Evolutionary conservation across 2,113 vertebrate genomes (phyloP).

Genomic region (Marmota monax): DNA sequence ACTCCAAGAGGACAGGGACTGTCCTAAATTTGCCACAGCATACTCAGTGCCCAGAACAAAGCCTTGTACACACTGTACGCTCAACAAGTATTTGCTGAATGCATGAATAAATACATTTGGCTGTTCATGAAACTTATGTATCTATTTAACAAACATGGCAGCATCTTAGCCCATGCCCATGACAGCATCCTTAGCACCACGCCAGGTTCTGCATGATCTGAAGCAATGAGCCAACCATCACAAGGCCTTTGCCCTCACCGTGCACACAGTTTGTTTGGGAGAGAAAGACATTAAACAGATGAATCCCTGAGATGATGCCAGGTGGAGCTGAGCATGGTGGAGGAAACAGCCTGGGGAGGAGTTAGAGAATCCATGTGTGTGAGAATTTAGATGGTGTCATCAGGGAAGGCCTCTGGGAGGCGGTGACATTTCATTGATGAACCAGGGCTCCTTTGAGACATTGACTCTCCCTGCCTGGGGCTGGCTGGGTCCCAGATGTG

Average conservation of each 20-base stretch:
- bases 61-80: neutral
- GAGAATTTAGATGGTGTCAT: neutral
- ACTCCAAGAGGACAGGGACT: neutral
- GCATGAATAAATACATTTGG: neutral
- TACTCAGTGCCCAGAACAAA: neutral
- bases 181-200: neutral
- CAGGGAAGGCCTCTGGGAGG: slow-evolving; percentile 11
- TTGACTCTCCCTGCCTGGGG: neutral
- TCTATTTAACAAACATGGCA: neutral
- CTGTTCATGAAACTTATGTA: neutral
- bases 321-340: neutral
- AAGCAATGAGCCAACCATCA: neutral
- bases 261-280: neutral
- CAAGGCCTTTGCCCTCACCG: neutral
- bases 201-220: neutral
- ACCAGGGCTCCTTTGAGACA: neutral
- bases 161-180: neutral
- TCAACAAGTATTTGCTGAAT: neutral
- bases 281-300: neutral
- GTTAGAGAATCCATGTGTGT: neutral
- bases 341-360: neutral
- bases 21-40: neutral
- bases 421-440: neutral
- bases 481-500: neutral
- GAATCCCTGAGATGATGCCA: neutral